Conservation (phyloP, 2,888 invertebrate genomes). For the Copidosoma aretas region DNA sequence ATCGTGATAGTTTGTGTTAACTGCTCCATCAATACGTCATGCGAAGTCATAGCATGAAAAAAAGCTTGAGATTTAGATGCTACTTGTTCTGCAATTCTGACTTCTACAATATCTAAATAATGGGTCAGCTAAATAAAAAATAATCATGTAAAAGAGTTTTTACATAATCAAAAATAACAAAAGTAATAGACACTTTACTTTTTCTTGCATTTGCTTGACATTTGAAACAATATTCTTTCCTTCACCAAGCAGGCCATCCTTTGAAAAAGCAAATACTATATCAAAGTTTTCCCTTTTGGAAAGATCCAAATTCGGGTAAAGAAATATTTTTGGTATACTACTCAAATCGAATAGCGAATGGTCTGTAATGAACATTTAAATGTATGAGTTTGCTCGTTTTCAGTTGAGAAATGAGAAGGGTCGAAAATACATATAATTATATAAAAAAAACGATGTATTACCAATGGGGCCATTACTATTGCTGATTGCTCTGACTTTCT, state of each 20-base stretch:
- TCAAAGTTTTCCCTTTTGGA: conserved; percentile 82
- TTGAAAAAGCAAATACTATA: conserved; percentile 79
- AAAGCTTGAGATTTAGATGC: conserved; percentile 96
- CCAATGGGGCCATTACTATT: conserved; percentile 44
- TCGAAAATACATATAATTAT: background rate
- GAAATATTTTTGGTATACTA: conserved; percentile 85
- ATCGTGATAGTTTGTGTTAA: conserved; percentile 83
- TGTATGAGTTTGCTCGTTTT: conserved; percentile 7
- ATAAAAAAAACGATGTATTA: conserved; percentile 24
- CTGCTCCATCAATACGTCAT: conserved; percentile 95
- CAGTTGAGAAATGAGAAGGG: conserved; percentile 1
- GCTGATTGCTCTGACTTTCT: conserved; percentile 62
- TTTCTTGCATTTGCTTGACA: conserved; percentile 79
- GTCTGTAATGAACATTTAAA: conserved; percentile 59
- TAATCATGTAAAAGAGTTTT: conserved; percentile 19
- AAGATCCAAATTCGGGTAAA: conserved; percentile 79
- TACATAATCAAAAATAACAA: background rate
- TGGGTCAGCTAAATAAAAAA: conserved; percentile 74
- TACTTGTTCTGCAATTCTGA: conserved; percentile 90
- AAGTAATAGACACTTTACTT: conserved; percentile 61
- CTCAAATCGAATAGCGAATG: conserved; percentile 65
- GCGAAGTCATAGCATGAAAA: conserved; percentile 98
- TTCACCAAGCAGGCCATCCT: conserved; percentile 65
- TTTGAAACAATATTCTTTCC: conserved; percentile 54
- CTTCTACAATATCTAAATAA: conserved; percentile 93